Evolutionary conservation across 2,888 invertebrate species (phyloP), one percentile per base, ranked within the genome.

Genomic region (Macropis europaea): DNA sequence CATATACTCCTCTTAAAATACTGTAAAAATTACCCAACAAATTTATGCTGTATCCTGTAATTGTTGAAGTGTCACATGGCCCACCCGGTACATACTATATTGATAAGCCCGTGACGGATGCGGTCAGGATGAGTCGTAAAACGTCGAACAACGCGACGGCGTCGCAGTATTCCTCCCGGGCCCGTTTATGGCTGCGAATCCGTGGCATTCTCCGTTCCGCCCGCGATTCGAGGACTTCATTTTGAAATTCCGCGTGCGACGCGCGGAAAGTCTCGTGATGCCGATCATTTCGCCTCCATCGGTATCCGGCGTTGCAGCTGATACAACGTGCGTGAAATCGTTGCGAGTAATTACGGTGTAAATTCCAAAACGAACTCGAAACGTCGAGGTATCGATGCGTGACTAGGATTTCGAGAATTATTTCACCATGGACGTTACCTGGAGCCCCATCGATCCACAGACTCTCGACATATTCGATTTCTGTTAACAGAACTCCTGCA

Each of bases 221-320:
- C n/a, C 19, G 36, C 34, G 28, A 59, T 68, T 47, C 63, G 40
- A 7, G 52, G 60, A 56, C 34, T 56, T 56, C 63, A 22, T 73
- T 73, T 75, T 40, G 69, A 52, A 64, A 75, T 64, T 60, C 63
- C 63, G 19, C n/a, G 2, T 2, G 43, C 57, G 5, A 57, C 36
- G 52, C 43, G 36, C 11, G 64, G 43, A 73, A 66, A 57, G 52
- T 40, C 45, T 52, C 43, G 17, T 36, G 54, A 56, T 56, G 24
- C 62, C 47, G 52, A 67, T 73, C 52, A 42, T 60, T 28, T 34
- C 28, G 17, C 34, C 5, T 13, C 24, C 11, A 42, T 34, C 47
- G 62, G 45, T 52, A 52, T 68, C 59, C 17, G n/a, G n/a, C 6
- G n/a, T 22, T 9, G 43, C 26, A 24, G 19, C 47, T 36, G 26